Base-by-base conservation (phyloP, 2,888 invertebrate genomes). In the Notodonta dromedarius region DNA sequence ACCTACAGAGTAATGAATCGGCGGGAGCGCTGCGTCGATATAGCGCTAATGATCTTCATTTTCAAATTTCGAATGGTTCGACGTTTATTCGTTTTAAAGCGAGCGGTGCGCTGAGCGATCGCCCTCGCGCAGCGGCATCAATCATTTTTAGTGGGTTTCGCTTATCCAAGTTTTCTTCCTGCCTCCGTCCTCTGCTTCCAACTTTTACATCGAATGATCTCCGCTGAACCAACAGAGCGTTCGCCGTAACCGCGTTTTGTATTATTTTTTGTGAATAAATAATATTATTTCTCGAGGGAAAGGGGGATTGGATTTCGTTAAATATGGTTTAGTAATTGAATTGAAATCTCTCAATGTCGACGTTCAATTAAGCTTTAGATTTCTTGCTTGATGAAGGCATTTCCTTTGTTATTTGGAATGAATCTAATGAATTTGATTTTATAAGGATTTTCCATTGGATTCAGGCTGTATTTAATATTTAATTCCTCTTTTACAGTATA, bases 301-400 rank as follows among this genome's bases (percentile, higher is more conserved):
- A 91, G 89, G 90, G 78, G 92, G 93, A 93, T 93, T 93, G 92
- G 91, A 93, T 93, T 93, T 93, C 93, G 93, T 92, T 93, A 93
- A 93, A 93, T 93, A 92, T 93, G 93, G 91, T 91, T 93, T 93
- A 93, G 92, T 93, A 93, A 93, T 93, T 93, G 93, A 93, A 93
- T 93, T 93, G 93, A 93, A 93, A 93, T 93, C 93, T 93, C 90
- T 93, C 93, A 93, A 93, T 92, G 93, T 92, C 93, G 92, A 88
- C 89, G 86, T 93, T 91, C 92, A 93, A 93, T 93, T 93, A 91
- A 91, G 91, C 88, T 89, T 91, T 87, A 88, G 85, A 89, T 89
- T 91, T 89, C 81, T 79, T 85, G 82, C 85, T 85, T 81, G 86
- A 89, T 88, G 83, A 87, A 86, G 88, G 89, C 78, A 88, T 89